A percentile compares a stretch with the other conserved stretches of the same genome.
phyloP scores from a whole-genome alignment of 37 sponge, comb jelly and placozoan species.

The Petrosia ficiformis region DNA sequence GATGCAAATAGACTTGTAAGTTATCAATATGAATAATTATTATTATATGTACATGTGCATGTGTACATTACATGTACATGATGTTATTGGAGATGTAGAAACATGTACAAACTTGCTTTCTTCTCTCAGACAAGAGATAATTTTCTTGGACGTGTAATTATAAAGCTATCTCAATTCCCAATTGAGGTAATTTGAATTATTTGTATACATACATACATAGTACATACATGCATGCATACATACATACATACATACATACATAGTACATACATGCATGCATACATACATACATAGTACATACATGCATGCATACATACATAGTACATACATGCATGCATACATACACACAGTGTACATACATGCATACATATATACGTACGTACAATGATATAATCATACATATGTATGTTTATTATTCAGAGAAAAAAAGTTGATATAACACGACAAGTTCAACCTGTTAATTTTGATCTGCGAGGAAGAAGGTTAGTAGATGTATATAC shows the following conservation, averaged over 20 bases:
- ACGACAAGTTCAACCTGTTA: background rate
- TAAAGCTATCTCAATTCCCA: constrained; percentile 52
- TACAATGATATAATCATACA: no score
- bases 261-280: no score
- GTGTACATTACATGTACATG: background rate
- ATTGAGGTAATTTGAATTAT: constrained; percentile 22
- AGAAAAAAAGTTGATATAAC: constrained; percentile 1
- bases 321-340: no score
- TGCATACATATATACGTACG: no score
- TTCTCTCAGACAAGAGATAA: constrained; percentile 63
- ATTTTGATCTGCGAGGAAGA: constrained; percentile 17
- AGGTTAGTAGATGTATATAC: background rate
- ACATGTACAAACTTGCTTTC: background rate
- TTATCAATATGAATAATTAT: no score
- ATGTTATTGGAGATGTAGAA: no score
- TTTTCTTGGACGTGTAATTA: constrained; percentile 62
- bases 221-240: background rate
- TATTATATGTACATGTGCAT: background rate
- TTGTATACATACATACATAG: no score
- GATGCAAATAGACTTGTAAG: constrained; percentile 74
- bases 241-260: no score
- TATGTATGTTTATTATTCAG: background rate
- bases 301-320: no score
- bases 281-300: no score
- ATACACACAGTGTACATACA: no score